Evolutionary conservation across 1,140 invertebrate species (phyloP).

Genomic region (Liolophura sinensis): DNA sequence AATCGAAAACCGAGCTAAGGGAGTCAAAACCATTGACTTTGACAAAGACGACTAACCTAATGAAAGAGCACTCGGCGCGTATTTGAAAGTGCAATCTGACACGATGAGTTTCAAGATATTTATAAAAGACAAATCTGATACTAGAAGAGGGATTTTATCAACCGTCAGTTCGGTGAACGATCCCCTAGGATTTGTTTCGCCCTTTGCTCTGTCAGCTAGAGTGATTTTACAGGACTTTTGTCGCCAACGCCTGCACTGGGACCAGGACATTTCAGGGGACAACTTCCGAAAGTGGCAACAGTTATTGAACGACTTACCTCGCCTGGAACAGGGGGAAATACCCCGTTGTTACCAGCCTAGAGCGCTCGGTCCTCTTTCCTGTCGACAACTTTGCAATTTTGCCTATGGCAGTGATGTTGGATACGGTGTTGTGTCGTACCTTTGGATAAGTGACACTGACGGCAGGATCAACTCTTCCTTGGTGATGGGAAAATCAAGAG

Average conservation of each 20-base stretch:
- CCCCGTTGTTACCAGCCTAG: slow-evolving; percentile 14
- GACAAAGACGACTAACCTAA: background rate
- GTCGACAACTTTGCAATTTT: slow-evolving; percentile 16
- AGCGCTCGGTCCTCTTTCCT: slow-evolving; percentile 1
- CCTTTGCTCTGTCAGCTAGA: slow-evolving; percentile 17
- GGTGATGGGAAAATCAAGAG: slow-evolving; percentile 19
- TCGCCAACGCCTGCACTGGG: slow-evolving; percentile 16
- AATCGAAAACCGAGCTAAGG: background rate
- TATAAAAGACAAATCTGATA: background rate
- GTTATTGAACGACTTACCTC: slow-evolving; percentile 7
- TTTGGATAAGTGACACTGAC: slow-evolving; percentile 18
- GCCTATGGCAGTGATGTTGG: slow-evolving; percentile 12
- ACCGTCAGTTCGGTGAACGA: slow-evolving; percentile 28
- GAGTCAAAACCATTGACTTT: background rate
- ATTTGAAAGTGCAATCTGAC: slow-evolving; percentile 15
- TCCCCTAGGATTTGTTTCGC: slow-evolving; percentile 31
- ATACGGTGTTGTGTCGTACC: slow-evolving; percentile 27
- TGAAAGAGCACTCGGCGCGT: slow-evolving; percentile 19
- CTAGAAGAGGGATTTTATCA: slow-evolving; percentile 20
- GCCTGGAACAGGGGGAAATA: slow-evolving; percentile 10
- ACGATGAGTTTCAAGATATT: slow-evolving; percentile 3
- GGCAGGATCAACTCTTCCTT: slow-evolving; percentile 20
- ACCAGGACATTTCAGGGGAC: slow-evolving; percentile 14
- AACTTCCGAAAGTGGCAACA: slow-evolving; percentile 10
- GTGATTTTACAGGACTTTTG: slow-evolving; percentile 21